These are phyloP conservation scores for Centropus bengalensis DNA, from an alignment of 2,113 vertebrate species.

Conservation along the genomic window DNA sequence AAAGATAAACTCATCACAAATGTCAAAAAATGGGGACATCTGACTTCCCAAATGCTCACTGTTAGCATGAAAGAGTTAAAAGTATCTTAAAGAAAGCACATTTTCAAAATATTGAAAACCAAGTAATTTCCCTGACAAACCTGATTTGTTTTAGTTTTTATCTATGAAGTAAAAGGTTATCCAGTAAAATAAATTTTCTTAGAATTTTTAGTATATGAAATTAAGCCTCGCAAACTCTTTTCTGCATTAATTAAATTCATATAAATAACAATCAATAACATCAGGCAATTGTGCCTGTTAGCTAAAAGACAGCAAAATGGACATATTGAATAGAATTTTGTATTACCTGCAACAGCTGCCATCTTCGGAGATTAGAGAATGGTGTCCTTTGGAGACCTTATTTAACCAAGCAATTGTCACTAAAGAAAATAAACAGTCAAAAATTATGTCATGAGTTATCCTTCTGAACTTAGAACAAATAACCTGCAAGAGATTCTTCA, in stretches of 20 bases:
- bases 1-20: background rate
- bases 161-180: background rate
- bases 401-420: background rate
- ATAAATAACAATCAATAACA: background rate
- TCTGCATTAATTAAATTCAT: background rate
- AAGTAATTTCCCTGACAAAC: background rate
- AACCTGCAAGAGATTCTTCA: background rate
- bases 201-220: background rate
- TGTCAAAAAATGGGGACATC: background rate
- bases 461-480: background rate
- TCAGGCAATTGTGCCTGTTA: background rate
- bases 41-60: background rate
- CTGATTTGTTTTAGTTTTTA: background rate
- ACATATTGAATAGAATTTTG: background rate
- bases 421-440: background rate
- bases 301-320: background rate
- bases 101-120: background rate
- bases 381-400: background rate
- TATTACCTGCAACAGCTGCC: conserved; percentile 60
- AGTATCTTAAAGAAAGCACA: background rate
- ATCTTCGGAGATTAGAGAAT: background rate
- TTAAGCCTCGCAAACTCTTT: background rate
- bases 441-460: background rate
- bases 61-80: background rate
- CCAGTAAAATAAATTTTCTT: background rate